Evolutionary conservation across 1,140 invertebrate genomes (phyloP), one percentile per base, ranked within the genome.

Genomic region (Oryzaephilus surinamensis): DNA sequence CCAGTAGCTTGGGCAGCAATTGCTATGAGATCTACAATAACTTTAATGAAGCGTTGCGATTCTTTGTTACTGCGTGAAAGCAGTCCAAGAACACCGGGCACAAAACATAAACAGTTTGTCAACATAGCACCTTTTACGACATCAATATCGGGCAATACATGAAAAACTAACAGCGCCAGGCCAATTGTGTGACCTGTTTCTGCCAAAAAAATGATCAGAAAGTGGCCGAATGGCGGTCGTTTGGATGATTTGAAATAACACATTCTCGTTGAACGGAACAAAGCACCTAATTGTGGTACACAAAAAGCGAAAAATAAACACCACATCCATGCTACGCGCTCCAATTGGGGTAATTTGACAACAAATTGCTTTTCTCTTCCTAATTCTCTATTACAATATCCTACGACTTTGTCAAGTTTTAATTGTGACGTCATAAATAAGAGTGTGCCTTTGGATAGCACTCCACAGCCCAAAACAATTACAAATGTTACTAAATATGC

Each of bases 361-460:
- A 81, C 68, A 55, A 84, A 90, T 58, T 80, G 76, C 56, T 84
- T 86, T 57, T 88, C 84, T 49, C 84, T 76, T 58, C 79, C 84
- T 87, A 64, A 74, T 68, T 84, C 72, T 55, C 72, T 79, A 66
- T 89, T 90, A 66, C 87, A 92, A 65, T 84, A 86, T 13, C 72
- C 64, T 48, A 89, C 69, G 28, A 71, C 72, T 59, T 78, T 79
- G 58, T 82, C 76, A 43, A 77, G 72, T 53, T 73, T 76, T 12
- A 92, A 67, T 60, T 91, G 86, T 44, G 87, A 91, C 7, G 88
- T 90, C 87, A 94, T 93, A 56, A 94, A 86, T 18, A 92, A 73
- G 33, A 90, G 71, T 20, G 81, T 80, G 45, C 81, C 84, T 67
- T 93, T 93, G 43, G 88, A 77, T 45, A 91, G 69, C 29, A 92